These are phyloP conservation scores for Phalangium opilio DNA, from an alignment of 2,888 invertebrate genomes.

Conservation along the genomic window DNA sequence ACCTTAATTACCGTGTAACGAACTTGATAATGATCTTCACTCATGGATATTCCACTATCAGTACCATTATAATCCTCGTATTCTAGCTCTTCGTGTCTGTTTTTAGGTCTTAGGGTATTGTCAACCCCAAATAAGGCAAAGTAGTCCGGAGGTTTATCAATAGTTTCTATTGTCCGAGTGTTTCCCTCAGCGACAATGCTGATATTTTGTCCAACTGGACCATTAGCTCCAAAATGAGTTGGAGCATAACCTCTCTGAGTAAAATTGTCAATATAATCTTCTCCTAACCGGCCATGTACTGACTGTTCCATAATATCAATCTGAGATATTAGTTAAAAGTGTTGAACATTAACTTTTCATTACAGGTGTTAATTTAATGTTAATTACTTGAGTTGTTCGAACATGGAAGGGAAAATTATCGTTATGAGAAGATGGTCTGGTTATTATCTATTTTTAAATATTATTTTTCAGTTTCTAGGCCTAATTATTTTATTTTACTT, in stretches of 20 bases:
- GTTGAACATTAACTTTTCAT: too few relatives aligned
- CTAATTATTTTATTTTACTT: too few relatives aligned
- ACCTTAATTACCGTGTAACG: too few relatives aligned
- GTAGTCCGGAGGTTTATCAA: neutral
- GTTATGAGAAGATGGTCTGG: neutral
- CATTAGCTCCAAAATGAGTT: neutral
- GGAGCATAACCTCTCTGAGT: neutral
- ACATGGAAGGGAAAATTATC: neutral
- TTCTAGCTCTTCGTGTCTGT: too few relatives aligned
- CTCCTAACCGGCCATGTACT: neutral
- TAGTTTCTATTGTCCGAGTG: too few relatives aligned
- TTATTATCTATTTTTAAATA: neutral
- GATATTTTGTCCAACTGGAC: neutral
- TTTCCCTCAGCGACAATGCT: too few relatives aligned
- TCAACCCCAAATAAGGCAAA: neutral
- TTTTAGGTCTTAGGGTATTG: too few relatives aligned
- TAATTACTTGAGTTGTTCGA: neutral
- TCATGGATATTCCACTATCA: too few relatives aligned
- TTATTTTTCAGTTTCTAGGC: neutral
- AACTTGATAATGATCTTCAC: too few relatives aligned
- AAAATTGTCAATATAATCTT: neutral
- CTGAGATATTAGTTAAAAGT: too few relatives aligned
- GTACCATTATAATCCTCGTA: too few relatives aligned
- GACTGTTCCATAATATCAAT: neutral
- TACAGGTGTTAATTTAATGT: too few relatives aligned